Base-by-base conservation (phyloP, 2,797 vertebrate species). In the Rhinogobio ventralis region DNA sequence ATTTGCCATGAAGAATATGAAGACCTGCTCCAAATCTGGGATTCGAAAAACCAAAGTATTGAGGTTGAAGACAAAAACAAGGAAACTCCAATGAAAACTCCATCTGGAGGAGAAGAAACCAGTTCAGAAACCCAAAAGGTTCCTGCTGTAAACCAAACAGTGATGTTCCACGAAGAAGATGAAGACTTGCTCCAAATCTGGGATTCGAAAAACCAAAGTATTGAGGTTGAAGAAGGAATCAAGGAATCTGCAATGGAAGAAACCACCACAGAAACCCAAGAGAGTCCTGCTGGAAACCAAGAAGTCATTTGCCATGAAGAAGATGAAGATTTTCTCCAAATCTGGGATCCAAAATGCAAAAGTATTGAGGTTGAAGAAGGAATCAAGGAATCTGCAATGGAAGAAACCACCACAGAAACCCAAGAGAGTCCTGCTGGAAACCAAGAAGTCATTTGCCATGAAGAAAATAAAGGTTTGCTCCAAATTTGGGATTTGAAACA, bases 41-140 rank as follows among this genome's bases (percentile, higher is more conserved):
- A 25, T 45, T 33, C 1, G 0, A 39, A 68, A 10, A 0, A 0
- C 7, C 9, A 39, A n/a, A n/a, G 0, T 7, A 14, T 39, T 42
- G 39, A 45, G 0, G 0, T 42, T 45, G 2, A 9, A 13, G 19
- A 68, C 2, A 1, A 23, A 46, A 25, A 0, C 1, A 51, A 25
- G 10, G 39, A 42, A 23, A 3, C 5, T 15, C 1, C 25, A 64
- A 7, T 64, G 13, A 17, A 28, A 46, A 11, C 25, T 64, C 13
- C 60, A 64, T 64, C 2, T 30, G 60, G 25, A 15, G n/a, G 6
- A 30, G 25, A 20, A 9, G 17, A 36, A 36, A 67, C 17, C 17
- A 20, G 0, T 0, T 36, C 17, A 9, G 17, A 67, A 67, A 20
- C 30, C 30, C 3, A 39, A 42, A 14, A 60, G 7, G 60, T 28